Conservation (phyloP, 53 echinoderm and acorn worm genomes). For the Holothuria leucospilota region DNA sequence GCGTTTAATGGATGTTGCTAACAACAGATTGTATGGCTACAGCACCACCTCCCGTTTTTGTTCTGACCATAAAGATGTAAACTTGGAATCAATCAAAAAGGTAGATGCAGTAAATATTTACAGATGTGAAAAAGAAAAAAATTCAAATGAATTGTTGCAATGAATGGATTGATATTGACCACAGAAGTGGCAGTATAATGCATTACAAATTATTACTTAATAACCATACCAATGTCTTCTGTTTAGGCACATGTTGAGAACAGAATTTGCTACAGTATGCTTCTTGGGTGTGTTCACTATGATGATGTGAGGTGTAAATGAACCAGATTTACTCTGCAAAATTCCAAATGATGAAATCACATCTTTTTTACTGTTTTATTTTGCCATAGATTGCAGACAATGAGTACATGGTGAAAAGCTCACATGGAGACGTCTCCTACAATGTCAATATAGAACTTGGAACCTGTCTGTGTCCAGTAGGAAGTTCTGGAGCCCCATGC, state of each 20-base stretch:
- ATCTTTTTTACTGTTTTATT: slow-evolving; percentile 35
- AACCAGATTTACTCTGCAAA: background rate
- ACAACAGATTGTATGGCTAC: slow-evolving; percentile 25
- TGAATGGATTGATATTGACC: background rate
- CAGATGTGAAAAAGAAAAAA: too few species aligned
- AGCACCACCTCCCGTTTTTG: background rate
- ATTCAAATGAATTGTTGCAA: too few species aligned
- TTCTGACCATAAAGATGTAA: background rate
- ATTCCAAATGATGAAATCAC: slow-evolving; percentile 33
- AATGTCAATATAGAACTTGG: slow-evolving; percentile 56
- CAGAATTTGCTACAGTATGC: too few species aligned
- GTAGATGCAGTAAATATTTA: too few species aligned
- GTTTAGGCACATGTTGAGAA: too few species aligned
- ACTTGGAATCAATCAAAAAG: background rate
- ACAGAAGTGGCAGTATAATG: slow-evolving; percentile 2
- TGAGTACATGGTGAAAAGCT: too few species aligned
- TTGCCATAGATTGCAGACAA: too few species aligned
- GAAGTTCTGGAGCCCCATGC: slow-evolving; percentile 65
- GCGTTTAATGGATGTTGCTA: slow-evolving; percentile 59
- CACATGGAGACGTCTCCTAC: too few species aligned
- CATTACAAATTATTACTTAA: background rate
- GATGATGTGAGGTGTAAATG: too few species aligned
- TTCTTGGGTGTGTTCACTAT: too few species aligned
- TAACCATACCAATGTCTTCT: background rate
- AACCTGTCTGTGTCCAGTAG: slow-evolving; percentile 61